Evolutionary conservation across 2,797 vertebrate genomes (phyloP).

Genomic region (Onychomys torridus): DNA sequence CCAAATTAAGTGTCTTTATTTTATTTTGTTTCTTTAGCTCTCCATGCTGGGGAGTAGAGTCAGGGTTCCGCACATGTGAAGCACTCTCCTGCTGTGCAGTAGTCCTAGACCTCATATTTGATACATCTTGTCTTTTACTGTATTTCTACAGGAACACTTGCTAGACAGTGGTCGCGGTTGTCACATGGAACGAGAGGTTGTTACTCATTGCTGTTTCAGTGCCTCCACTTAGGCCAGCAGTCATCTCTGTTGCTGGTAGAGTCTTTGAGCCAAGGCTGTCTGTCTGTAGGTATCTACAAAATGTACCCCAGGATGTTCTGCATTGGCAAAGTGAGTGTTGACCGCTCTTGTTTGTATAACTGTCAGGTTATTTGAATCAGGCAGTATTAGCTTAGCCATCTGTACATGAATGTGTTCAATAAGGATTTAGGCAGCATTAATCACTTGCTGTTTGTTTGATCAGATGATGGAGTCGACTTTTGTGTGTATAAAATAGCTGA

Average conservation of each 20-base stretch:
- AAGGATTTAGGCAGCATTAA: constrained; percentile 28
- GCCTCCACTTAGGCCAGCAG: constrained; percentile 5
- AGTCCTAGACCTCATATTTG: neutral
- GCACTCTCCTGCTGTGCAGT: neutral
- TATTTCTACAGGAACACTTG: constrained; percentile 38
- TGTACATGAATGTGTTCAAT: constrained; percentile 45
- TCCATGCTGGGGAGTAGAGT: neutral
- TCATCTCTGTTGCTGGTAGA: neutral
- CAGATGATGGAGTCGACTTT: constrained; percentile 21
- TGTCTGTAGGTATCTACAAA: constrained; percentile 12
- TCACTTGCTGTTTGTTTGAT: constrained; percentile 73
- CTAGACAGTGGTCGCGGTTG: constrained; percentile 22
- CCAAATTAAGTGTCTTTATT: constrained; percentile 10
- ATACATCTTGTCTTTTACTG: constrained; percentile 29
- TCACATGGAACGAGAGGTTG: constrained; percentile 30
- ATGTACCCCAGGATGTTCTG: neutral
- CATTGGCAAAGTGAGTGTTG: neutral
- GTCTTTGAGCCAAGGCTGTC: constrained; percentile 17
- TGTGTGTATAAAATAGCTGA: constrained; percentile 66
- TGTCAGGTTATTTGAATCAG: constrained; percentile 33
- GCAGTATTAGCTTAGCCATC: constrained; percentile 47
- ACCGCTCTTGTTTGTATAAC: neutral
- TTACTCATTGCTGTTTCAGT: neutral
- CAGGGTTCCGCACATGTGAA: neutral
- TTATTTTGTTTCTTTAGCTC: neutral